A percentile compares a stretch with the other conserved stretches of the same genome.
phyloP scores from a whole-genome alignment of 2,113 vertebrate species.

The Eidolon helvum region DNA sequence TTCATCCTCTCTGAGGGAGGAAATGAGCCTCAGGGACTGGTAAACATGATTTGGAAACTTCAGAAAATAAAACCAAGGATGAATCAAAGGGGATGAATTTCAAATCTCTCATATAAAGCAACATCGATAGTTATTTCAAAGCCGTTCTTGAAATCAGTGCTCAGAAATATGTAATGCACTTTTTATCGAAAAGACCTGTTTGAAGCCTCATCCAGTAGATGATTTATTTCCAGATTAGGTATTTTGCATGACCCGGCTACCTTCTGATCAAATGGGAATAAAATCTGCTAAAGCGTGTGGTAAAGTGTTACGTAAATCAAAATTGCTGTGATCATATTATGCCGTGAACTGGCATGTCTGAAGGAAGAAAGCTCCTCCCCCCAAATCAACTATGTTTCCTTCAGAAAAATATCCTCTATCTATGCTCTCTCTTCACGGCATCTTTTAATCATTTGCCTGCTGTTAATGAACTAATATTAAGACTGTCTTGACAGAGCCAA shows the following conservation, averaged over 20 bases:
- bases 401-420: neutral
- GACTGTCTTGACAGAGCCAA: neutral
- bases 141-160: neutral
- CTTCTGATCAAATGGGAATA: neutral
- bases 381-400: neutral
- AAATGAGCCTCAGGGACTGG: neutral
- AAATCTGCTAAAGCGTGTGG: neutral
- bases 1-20: neutral
- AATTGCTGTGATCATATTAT: neutral
- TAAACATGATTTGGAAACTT: conserved; percentile 10
- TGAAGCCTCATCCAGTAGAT: conserved; percentile 9
- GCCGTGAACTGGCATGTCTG: neutral
- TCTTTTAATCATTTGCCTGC: neutral
- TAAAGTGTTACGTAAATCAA: neutral
- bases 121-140: neutral
- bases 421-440: neutral
- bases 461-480: neutral
- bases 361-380: neutral
- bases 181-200: neutral
- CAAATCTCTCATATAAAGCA: neutral
- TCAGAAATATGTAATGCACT: conserved; percentile 39
- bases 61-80: neutral
- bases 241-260: neutral
- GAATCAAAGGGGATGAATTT: conserved; percentile 17
- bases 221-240: conserved; percentile 18